Evolutionary conservation across 2,888 invertebrate genomes (phyloP), one percentile per base, ranked within the genome.

Genomic region (Molorchus minor): DNA sequence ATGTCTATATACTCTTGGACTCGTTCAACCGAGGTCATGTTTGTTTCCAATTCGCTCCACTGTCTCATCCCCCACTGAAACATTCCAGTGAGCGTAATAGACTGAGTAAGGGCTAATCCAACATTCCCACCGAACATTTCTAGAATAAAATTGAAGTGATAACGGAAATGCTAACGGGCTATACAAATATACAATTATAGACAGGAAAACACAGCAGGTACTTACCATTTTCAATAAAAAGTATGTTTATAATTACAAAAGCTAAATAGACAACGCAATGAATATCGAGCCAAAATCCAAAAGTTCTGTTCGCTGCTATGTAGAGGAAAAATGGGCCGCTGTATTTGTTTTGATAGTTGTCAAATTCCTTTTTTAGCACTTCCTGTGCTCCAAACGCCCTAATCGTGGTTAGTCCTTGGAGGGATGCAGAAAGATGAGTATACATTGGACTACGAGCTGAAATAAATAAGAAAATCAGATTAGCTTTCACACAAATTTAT

Each of bases 21-120:
- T 79, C 96, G 86, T 80, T 98, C 97, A 0, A 97, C 96, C 10
- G 92, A 90, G 3, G 92, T 94, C 92, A 94, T 92, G 69, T 89
- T 90, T 74, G 93, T 94, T 77, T 79, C 79, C 44, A 80, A 58
- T 65, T 80, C 79, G 40, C 74, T 77, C 74, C 78, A 79, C 63
- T 80, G 80, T 10, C 79, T 64, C 88, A 96, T 93, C 19, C 94
- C 94, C 95, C 95, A 97, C 75, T 90, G 90, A 77, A 90, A 87
- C 87, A 89, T 88, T 30, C 79, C 79, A 2, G 75, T 77, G 46
- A 80, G 64, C 10, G 71, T 70, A 7, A 79, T 65, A 0, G 77
- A 69, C 70, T 80, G 80, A 1, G 79, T 80, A 47, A 80, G 77
- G 4, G 79, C 77, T 30, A 80, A 64, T 40, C 80, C 80, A 10